A percentile compares a stretch with the other conserved stretches of the same genome.
Evolutionary conservation across 2,888 invertebrate genomes (phyloP).

Genomic region (Augochlorella aurata): DNA sequence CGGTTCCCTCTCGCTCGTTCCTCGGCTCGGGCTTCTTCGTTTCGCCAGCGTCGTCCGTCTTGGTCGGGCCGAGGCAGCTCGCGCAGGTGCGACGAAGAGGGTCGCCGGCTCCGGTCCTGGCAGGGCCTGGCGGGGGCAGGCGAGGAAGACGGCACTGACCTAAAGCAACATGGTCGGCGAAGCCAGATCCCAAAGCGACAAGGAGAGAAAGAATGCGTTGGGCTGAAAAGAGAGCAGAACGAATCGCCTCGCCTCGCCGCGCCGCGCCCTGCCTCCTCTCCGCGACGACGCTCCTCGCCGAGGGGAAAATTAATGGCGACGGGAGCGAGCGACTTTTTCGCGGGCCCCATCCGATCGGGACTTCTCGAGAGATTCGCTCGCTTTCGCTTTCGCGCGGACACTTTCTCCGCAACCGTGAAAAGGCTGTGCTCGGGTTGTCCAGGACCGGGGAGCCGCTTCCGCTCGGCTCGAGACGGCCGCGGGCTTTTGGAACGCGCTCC

Average conservation of each 20-base stretch:
- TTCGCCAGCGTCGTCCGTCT: conserved; percentile 23
- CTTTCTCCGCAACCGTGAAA: too few species aligned
- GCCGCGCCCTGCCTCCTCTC: not conserved
- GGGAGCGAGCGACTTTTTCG: conserved; percentile 28
- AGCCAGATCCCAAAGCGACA: conserved; percentile 68
- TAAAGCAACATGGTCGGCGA: conserved; percentile 76
- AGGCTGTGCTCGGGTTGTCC: too few species aligned
- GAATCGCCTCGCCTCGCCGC: conserved; percentile 4
- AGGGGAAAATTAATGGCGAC: conserved; percentile 60
- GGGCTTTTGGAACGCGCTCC: not conserved
- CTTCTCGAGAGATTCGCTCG: not conserved
- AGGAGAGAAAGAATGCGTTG: conserved; percentile 63
- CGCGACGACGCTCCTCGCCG: not conserved
- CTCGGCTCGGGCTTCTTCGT: conserved; percentile 6
- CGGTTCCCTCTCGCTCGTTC: conserved; percentile 3
- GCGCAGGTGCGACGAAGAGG: conserved; percentile 58
- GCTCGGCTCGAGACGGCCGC: not conserved
- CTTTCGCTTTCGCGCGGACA: too few species aligned
- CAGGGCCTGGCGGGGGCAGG: conserved; percentile 38
- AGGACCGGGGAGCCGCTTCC: not conserved
- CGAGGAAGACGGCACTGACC: conserved; percentile 76
- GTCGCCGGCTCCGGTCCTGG: conserved; percentile 29
- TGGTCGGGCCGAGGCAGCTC: conserved; percentile 33
- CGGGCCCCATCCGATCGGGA: conserved; percentile 3
- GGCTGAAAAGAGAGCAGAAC: conserved; percentile 60